Evolutionary conservation across 2,113 vertebrate species (phyloP).

Genomic region (Nymphicus hollandicus): DNA sequence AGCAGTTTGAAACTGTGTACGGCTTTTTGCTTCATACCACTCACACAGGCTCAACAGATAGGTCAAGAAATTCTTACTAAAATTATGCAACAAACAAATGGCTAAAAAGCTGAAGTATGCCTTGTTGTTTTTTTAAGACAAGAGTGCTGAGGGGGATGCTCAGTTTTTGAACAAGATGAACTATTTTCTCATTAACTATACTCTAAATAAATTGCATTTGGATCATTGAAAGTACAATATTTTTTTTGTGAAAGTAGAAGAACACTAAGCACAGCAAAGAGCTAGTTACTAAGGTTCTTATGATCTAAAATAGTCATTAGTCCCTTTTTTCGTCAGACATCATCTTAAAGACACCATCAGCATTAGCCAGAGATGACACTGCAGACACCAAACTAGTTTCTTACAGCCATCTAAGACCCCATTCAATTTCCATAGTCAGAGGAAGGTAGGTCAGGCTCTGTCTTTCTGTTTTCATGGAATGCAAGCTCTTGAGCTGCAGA

Average conservation of each 20-base stretch:
- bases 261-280: background rate
- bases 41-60: background rate
- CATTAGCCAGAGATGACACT: background rate
- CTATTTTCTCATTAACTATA: background rate
- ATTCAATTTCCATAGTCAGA: background rate
- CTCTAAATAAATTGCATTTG: background rate
- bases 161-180: background rate
- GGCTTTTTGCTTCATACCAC: background rate
- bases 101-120: background rate
- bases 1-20: background rate
- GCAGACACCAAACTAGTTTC: background rate
- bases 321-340: background rate
- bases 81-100: background rate
- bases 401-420: background rate
- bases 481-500: background rate
- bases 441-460: background rate
- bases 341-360: background rate
- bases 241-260: background rate
- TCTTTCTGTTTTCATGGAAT: background rate
- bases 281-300: background rate
- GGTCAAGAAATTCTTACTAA: background rate
- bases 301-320: background rate
- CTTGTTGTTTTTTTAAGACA: background rate
- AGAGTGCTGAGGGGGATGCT: background rate
- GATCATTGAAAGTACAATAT: background rate